Percentiles rank a stretch among this genome's conserved stretches.
phyloP scores from a whole-genome alignment of 37 sponge, comb jelly and placozoan species.

The Aplysina aerophoba region DNA sequence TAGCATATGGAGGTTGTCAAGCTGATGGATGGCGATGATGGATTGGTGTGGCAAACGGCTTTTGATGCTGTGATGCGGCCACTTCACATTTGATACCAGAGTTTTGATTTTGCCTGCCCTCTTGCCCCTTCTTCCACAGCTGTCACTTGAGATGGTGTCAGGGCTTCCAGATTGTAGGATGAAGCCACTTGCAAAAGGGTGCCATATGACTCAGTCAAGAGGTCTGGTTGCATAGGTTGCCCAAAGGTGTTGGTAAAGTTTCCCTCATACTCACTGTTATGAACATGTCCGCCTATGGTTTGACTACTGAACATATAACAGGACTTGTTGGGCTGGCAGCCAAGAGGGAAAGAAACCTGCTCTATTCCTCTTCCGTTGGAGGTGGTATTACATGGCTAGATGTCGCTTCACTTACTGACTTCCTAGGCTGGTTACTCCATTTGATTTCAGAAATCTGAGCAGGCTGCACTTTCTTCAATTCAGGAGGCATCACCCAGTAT shows the following conservation, averaged over 20 bases:
- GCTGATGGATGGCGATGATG: constrained; percentile 44
- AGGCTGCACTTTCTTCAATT: constrained; percentile 47
- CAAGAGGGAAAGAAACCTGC: too few species aligned
- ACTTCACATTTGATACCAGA: constrained; percentile 58
- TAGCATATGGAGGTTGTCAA: constrained; percentile 61
- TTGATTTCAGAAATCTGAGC: constrained; percentile 43
- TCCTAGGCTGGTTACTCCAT: constrained; percentile 37
- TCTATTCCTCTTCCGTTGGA: too few species aligned
- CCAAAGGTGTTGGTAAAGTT: constrained; percentile 9
- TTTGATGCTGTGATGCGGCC: constrained; percentile 78
- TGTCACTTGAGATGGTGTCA: constrained; percentile 25
- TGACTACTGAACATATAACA: too few species aligned
- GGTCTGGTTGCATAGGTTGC: constrained; percentile 24
- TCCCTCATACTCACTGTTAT: too few species aligned
- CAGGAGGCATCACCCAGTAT: constrained; percentile 60
- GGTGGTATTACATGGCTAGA: too few species aligned
- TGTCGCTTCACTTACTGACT: too few species aligned
- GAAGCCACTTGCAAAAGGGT: constrained; percentile 34
- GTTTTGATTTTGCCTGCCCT: constrained; percentile 39
- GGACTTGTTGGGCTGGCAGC: too few species aligned
- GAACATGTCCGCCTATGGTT: too few species aligned
- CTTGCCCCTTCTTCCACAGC: constrained; percentile 43
- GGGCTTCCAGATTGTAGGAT: background rate
- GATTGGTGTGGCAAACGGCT: constrained; percentile 47
- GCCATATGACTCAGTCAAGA: constrained; percentile 1